Evolutionary conservation across 2,797 vertebrate genomes (phyloP).

Genomic region (Hypotaenidia okinawae): DNA sequence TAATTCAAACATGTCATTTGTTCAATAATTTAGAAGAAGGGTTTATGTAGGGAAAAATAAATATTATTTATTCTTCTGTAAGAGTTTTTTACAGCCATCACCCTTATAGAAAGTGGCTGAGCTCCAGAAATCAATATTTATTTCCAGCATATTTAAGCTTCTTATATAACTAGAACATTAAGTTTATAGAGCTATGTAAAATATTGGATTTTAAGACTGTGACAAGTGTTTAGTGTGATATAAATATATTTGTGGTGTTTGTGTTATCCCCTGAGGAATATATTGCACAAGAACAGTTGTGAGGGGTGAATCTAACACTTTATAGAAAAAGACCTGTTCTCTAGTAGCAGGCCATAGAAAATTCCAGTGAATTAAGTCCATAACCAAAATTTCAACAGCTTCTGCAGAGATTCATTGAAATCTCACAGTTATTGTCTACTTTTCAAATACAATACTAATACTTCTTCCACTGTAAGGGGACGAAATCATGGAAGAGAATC

Average conservation of each 20-base stretch:
- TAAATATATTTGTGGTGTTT: conserved; percentile 2
- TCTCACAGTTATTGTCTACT: background rate
- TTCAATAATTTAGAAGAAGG: conserved; percentile 36
- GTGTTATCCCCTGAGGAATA: background rate
- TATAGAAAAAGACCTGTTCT: background rate
- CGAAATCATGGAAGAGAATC: background rate
- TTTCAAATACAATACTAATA: background rate
- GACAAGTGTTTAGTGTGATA: conserved; percentile 6
- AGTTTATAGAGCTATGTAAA: conserved; percentile 48
- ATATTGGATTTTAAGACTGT: conserved; percentile 21
- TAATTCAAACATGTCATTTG: conserved; percentile 41
- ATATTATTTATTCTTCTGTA: conserved; percentile 45
- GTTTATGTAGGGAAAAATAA: conserved; percentile 44
- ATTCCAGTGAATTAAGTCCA: background rate
- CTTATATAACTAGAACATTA: conserved; percentile 35
- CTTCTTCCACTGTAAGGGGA: background rate
- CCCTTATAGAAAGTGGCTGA: conserved; percentile 13
- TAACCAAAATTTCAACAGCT: background rate
- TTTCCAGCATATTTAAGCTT: conserved; percentile 54
- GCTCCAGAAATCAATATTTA: conserved; percentile 65
- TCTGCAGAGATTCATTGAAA: background rate
- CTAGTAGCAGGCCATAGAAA: background rate
- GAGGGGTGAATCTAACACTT: background rate
- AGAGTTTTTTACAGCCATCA: conserved; percentile 16
- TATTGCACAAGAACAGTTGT: background rate